Base-by-base conservation (phyloP, 2,888 invertebrate genomes). In the Sussaba pulchella region DNA sequence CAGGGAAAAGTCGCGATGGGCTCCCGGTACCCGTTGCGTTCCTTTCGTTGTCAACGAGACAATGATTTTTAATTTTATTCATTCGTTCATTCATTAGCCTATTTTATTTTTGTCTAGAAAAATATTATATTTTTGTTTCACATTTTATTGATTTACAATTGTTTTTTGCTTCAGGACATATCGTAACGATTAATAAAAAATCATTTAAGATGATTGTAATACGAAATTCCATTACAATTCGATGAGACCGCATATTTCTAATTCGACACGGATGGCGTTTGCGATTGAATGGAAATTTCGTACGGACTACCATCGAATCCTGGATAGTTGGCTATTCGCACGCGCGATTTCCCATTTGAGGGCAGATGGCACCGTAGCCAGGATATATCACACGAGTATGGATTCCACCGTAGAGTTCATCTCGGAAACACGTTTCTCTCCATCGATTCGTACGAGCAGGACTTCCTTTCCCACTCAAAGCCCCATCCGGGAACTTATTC, bases 391-490 rank as follows among this genome's bases (percentile, higher is more conserved):
- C 26, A 54, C n/a, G 52, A 54, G 52, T 26, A 54, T 26, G 52
- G 26, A 26, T 54, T 54, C 52, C 8, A 1, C 26, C 4, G 26
- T 54, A 26, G 26, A 54, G 24, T 54, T 54, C 10, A 54, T 54
- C 52, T n/a, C 6, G 26, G 26, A 54, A 54, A 54, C n/a, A 26
- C 52, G 26, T 54, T 26, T 54, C 52, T 26, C 26, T 54, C 26
- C 52, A 26, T 54, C n/a, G 14, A n/a, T 14, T 26, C 26, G 52
- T 54, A 39, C 12, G n/a, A n/a, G 26, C 52, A 54, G 26, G n/a
- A 54, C 52, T 54, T 26, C 26, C 52, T 54, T 14, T 54, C 26
- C 52, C 26, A 54, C 52, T 54, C 26, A 26, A 54, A 26, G 52
- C 52, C 26, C 26, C n/a, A 26, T 54, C 26, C 26, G n/a, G n/a